Percentiles rank a stretch among this genome's conserved stretches.
Conservation (phyloP, 2,797 vertebrate species). For the Stomatorhinus walkeri region DNA sequence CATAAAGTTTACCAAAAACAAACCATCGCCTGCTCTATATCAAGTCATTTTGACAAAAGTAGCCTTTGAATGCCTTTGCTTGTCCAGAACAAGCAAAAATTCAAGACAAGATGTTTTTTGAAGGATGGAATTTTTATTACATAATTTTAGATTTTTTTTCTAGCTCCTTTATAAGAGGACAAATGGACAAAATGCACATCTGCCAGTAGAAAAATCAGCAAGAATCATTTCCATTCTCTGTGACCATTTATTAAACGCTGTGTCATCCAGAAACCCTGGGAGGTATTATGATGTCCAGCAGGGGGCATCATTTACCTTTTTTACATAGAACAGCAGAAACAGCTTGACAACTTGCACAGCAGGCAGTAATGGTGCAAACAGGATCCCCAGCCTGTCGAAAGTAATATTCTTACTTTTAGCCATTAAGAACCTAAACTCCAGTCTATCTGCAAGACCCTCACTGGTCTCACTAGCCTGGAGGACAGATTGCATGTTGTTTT, state of each 20-base stretch:
- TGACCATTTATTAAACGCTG: neutral
- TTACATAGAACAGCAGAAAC: constrained; percentile 80
- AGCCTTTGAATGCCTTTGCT: neutral
- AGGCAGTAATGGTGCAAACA: constrained; percentile 80
- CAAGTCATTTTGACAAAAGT: neutral
- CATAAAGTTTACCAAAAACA: neutral
- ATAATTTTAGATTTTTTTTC: neutral
- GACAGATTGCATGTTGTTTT: neutral
- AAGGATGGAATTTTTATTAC: neutral
- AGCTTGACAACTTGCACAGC: constrained; percentile 77
- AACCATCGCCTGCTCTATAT: neutral
- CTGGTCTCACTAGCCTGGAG: neutral
- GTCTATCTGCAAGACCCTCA: neutral
- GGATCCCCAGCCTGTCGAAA: constrained; percentile 72
- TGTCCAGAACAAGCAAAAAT: neutral
- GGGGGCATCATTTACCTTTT: constrained; percentile 66
- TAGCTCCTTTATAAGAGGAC: neutral
- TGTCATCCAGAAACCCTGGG: neutral
- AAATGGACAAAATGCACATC: neutral
- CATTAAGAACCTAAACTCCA: neutral
- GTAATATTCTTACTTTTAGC: neutral
- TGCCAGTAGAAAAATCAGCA: neutral
- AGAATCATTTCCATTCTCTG: neutral
- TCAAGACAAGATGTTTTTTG: neutral
- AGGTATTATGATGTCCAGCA: neutral